Evolutionary conservation across 2,797 vertebrate genomes (phyloP), one percentile per base, ranked within the genome.

Genomic region (Semaprochilodus insignis): DNA sequence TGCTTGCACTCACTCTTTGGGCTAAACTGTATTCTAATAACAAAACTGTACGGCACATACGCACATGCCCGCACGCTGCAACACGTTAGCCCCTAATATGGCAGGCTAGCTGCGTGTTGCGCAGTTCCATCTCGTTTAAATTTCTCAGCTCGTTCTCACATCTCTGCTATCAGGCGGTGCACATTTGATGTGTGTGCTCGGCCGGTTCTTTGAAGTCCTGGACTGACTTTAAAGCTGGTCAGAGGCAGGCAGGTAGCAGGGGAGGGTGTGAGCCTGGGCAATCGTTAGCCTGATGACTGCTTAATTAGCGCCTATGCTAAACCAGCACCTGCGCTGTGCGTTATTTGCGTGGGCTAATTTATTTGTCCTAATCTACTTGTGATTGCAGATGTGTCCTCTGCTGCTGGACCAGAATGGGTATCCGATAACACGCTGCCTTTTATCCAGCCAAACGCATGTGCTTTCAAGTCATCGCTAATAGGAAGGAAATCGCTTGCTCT

Each of bases 131-230:
- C 89, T 89, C 79, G 74, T 91, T 93, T 90, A 72, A 90, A 92
- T 93, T 91, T 90, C 83, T 91, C 88, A 83, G 87, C 86, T 83
- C 74, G 82, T 89, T 85, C 87, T 88, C 83, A 87, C 86, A 90
- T 91, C 87, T 82, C 52, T 74, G 70, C 84, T 85, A 85, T 83
- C 82, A 75, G 81, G 60, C 77, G 31, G 19, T 65, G 81, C 85
- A 81, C 80, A 78, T 75, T 82, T 82, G 77, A 85, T 87, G 80
- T 87, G 87, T n/a, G 60, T 85, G 88, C 85, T 89, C 89, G 81
- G 85, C 88, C 89, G 85, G 84, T 83, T 85, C 92, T 95, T 94
- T 94, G 93, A 94, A 92, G 93, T 92, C 85, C 89, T 91, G 91
- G 90, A 91, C 91, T 82, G 89, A 91, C 89, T 95, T 93, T 93